Conservation (phyloP, 2,797 vertebrate species). For the Ataeniobius toweri region DNA sequence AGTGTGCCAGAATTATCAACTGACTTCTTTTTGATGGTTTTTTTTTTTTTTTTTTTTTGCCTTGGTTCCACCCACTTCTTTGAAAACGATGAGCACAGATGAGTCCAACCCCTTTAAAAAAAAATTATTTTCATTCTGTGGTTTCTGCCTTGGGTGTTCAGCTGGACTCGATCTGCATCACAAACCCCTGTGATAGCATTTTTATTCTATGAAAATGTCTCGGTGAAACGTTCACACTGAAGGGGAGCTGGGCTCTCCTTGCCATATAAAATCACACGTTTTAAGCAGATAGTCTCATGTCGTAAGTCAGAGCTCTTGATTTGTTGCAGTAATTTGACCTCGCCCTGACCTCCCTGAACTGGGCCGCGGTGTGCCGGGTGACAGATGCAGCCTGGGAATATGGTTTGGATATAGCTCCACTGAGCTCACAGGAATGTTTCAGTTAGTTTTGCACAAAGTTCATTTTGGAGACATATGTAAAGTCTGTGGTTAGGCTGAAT, state of each 20-base stretch:
- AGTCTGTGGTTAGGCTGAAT: conserved; percentile 74
- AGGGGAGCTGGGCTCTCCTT: conserved; percentile 36
- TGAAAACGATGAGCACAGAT: conserved; percentile 75
- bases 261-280: conserved; percentile 56
- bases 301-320: conserved; percentile 49
- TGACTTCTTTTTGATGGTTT: conserved; percentile 72
- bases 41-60: conserved; percentile 31
- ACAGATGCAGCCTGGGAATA: conserved; percentile 75
- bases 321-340: conserved; percentile 70
- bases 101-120: conserved; percentile 68
- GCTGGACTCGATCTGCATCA: conserved; percentile 60
- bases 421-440: conserved; percentile 57
- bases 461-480: conserved; percentile 67
- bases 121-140: conserved; percentile 65
- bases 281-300: conserved; percentile 53
- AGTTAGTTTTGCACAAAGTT: conserved; percentile 68
- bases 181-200: conserved; percentile 41
- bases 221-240: conserved; percentile 25
- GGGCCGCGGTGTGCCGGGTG: conserved; percentile 66
- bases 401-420: conserved; percentile 61
- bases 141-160: conserved; percentile 66
- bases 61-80: conserved; percentile 67
- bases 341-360: conserved; percentile 60
- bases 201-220: conserved; percentile 14
- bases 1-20: conserved; percentile 72